Conservation (phyloP, 2,888 invertebrate genomes). For the Rambutsinella grinnellia region DNA sequence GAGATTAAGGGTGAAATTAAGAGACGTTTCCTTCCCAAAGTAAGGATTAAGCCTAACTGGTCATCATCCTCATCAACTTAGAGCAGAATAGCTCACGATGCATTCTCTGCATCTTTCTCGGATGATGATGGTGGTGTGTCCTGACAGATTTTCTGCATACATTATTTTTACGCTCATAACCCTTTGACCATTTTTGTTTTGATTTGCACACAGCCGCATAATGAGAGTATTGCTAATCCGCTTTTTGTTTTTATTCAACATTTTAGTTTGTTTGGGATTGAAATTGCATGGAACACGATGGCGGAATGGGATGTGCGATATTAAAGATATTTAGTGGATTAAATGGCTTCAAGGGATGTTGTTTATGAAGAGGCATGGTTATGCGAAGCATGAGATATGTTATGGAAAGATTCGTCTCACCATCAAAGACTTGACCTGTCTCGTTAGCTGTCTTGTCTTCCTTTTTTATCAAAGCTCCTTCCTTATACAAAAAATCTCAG, state of each 20-base stretch:
- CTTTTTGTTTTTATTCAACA: constrained; percentile 2
- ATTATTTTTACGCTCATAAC: constrained; percentile 46
- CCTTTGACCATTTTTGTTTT: constrained; percentile 49
- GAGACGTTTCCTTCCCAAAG: constrained; percentile 46
- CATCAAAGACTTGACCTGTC: constrained; percentile 52
- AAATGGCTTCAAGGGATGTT: neutral
- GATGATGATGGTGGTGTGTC: constrained; percentile 43
- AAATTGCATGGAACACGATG: constrained; percentile 10
- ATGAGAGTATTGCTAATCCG: constrained; percentile 8
- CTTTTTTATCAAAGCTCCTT: constrained; percentile 18
- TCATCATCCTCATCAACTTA: no score
- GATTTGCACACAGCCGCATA: constrained; percentile 8
- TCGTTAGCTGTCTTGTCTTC: constrained; percentile 56
- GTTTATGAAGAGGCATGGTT: neutral
- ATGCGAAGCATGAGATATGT: constrained; percentile 37
- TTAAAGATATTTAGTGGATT: constrained; percentile 6
- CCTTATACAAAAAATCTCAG: constrained; percentile 9
- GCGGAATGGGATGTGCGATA: constrained; percentile 4
- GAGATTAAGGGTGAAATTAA: constrained; percentile 49
- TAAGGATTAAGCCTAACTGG: no score
- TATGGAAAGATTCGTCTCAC: constrained; percentile 59
- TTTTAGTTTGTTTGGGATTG: neutral
- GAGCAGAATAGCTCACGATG: no score
- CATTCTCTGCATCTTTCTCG: no score
- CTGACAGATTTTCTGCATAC: constrained; percentile 46